Conservation (phyloP, 2,797 vertebrate species). For the Oreochromis grahami region DNA sequence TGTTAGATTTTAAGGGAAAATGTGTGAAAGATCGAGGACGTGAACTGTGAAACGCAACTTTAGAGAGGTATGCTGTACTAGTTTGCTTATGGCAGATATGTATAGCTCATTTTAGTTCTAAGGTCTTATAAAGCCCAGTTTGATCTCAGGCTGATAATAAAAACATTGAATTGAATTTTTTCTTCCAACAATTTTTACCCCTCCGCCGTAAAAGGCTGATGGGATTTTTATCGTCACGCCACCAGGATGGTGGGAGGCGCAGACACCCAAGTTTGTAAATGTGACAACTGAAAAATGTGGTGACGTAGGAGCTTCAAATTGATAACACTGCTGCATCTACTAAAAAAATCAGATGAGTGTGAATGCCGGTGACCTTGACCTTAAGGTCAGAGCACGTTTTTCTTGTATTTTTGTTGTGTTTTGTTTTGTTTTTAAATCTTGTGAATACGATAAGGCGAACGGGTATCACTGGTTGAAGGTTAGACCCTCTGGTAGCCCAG, state of each 20-base stretch:
- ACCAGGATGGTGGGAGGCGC: background rate
- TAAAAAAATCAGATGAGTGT: background rate
- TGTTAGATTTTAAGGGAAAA: background rate
- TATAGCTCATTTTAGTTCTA: background rate
- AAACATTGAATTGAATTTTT: background rate
- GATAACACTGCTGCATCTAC: background rate
- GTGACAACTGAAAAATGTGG: background rate
- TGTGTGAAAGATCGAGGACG: background rate
- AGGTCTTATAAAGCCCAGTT: background rate
- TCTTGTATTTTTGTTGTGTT: background rate
- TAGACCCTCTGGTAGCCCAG: background rate
- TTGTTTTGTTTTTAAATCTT: fast-evolving
- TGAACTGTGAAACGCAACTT: background rate
- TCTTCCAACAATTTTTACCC: background rate
- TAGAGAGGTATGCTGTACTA: background rate
- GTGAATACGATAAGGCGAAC: background rate
- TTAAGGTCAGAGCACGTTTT: background rate
- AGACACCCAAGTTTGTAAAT: background rate
- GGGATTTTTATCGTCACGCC: background rate
- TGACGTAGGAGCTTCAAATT: background rate
- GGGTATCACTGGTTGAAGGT: background rate
- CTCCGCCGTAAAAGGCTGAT: background rate
- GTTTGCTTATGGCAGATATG: background rate
- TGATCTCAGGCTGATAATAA: background rate
- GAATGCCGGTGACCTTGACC: background rate